Evolutionary conservation across 1,140 invertebrate genomes (phyloP).

Genomic region (Drosophila oshimai): DNA sequence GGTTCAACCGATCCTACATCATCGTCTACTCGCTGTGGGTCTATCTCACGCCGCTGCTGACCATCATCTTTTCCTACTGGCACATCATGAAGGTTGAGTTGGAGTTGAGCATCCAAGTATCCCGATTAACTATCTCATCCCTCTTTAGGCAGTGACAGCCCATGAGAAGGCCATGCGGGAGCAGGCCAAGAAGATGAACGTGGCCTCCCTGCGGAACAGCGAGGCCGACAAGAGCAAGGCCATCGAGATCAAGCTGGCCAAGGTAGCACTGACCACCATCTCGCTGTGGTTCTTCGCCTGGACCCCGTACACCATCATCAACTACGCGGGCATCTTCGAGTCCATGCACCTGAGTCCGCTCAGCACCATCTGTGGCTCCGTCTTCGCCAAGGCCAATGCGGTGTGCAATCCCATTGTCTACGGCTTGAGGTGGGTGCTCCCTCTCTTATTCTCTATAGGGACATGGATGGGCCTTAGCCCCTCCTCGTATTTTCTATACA

Average conservation of each 20-base stretch:
- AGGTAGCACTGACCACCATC: slow-evolving; percentile 90
- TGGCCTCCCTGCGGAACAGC: slow-evolving; percentile 86
- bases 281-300: slow-evolving; percentile 90
- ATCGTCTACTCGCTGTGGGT: slow-evolving; percentile 86
- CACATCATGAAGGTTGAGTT: slow-evolving; percentile 87
- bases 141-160: slow-evolving; percentile 85
- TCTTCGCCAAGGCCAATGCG: slow-evolving; percentile 87
- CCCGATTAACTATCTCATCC: too few species aligned
- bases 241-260: slow-evolving; percentile 85
- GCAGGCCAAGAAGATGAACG: slow-evolving; percentile 89
- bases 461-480: too few species aligned
- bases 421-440: slow-evolving; percentile 83
- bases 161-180: slow-evolving; percentile 89
- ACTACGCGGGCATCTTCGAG: slow-evolving; percentile 88
- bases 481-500: too few species aligned
- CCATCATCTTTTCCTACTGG: slow-evolving; percentile 89
- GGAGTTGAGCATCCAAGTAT: too few species aligned
- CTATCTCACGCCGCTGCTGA: slow-evolving; percentile 86
- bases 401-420: slow-evolving; percentile 89
- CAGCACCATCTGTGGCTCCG: slow-evolving; percentile 87
- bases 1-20: slow-evolving; percentile 86
- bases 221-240: slow-evolving; percentile 86
- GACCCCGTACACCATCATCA: slow-evolving; percentile 89
- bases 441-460: too few species aligned
- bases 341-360: slow-evolving; percentile 86